phyloP scores from a whole-genome alignment of 2,888 invertebrate species.

The Stenichneumon culpator region DNA sequence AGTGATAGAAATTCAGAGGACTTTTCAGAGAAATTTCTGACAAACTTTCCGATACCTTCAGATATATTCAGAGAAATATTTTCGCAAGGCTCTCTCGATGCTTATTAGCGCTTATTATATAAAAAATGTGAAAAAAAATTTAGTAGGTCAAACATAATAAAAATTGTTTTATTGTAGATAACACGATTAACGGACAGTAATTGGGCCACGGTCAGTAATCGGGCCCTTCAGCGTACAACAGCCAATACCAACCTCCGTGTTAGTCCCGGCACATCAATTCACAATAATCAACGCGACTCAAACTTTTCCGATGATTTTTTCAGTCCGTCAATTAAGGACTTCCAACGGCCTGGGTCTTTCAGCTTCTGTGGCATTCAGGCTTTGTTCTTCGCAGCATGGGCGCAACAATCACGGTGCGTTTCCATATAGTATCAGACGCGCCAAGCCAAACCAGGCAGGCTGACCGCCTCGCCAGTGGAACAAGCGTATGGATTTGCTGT shows the following conservation, averaged over 20 bases:
- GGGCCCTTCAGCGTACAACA: neutral
- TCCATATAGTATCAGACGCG: constrained; percentile 44
- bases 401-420: constrained; percentile 55
- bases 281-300: constrained; percentile 38
- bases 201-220: too few species aligned
- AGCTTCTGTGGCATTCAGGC: constrained; percentile 24
- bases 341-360: constrained; percentile 17
- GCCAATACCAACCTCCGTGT: neutral
- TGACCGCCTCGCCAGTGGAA: constrained; percentile 44
- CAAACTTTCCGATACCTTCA: too few species aligned
- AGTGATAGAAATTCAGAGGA: too few species aligned
- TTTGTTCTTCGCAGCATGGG: constrained; percentile 33
- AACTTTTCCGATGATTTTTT: neutral
- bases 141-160: too few species aligned
- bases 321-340: constrained; percentile 43
- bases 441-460: constrained; percentile 55
- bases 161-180: too few species aligned
- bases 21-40: too few species aligned
- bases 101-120: too few species aligned
- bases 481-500: constrained; percentile 14
- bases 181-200: too few species aligned
- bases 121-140: too few species aligned
- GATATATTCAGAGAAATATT: too few species aligned
- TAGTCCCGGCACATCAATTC: neutral
- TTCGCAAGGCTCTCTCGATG: too few species aligned